Base-by-base conservation (phyloP, 2,113 vertebrate species). In the Morphnarchus princeps region DNA sequence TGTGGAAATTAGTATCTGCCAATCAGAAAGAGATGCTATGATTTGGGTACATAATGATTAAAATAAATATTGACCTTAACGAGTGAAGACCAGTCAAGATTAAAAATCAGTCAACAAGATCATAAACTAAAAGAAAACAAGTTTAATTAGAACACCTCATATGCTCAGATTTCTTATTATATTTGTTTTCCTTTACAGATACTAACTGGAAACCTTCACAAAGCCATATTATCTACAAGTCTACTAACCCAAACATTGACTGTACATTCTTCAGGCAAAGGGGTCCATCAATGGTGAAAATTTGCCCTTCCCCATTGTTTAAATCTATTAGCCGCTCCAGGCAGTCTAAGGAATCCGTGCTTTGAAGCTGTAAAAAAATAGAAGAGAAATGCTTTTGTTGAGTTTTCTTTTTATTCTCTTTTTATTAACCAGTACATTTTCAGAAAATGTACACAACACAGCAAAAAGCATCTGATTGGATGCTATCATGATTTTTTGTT, bases 251-350 rank as follows among this genome's bases (percentile, higher is more conserved):
- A 97, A 99, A 99, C 99, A 99, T 99, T 13, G 99, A 98, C 97
- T 99, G 99, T 6, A 99, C 99, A 47, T 99, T 99, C 98, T 99
- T 99, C 97, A 99, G 98, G 97, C 99, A 99, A 82, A 99, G 98
- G 6, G 99, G 99, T 18, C 99, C 99, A 90, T 99, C 99, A 65
- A 99, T 98, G 43, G 99, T 99, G 95, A 99, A 99, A 95, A 99
- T 99, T 66, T 99, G 99, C 62, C 99, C 99, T 34, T 99, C 99
- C 21, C 99, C 99, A 25, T 99, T 99, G 92, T 99, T 99, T 83
- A 99, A 96, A 87, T 98, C 98, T 94, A 99, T 98, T 34, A 99
- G 98, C 43, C 99, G 97, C 95, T 99, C 99, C 93, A 99, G 97
- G 95, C 99, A 99, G 80, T 99, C 99, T 97, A 99, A 98, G 58